phyloP scores from a whole-genome alignment of 2,113 vertebrate species.

The Seriola quinqueradiata region DNA sequence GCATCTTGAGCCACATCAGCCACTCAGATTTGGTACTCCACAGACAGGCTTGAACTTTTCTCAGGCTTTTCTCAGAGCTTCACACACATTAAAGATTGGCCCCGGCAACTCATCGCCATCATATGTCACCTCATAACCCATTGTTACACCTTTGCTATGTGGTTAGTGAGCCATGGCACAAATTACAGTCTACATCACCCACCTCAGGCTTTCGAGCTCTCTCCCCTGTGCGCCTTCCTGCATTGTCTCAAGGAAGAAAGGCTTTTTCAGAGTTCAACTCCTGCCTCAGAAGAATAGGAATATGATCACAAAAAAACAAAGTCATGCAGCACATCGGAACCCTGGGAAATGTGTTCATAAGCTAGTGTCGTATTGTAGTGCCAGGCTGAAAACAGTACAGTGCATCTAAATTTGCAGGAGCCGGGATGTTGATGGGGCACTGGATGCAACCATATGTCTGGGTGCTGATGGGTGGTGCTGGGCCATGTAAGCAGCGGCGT shows the following conservation, averaged over 20 bases:
- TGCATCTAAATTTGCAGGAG: slow-evolving; percentile 43
- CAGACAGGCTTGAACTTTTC: neutral
- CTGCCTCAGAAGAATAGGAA: slow-evolving; percentile 42
- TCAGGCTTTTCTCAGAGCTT: neutral
- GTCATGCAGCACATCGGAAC: slow-evolving; percentile 16
- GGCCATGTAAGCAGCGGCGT: slow-evolving; percentile 34
- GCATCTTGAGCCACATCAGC: neutral
- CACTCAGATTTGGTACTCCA: neutral
- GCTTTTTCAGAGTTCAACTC: slow-evolving; percentile 49
- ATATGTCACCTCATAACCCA: slow-evolving; percentile 61
- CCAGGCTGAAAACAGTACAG: neutral
- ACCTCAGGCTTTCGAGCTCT: slow-evolving; percentile 16
- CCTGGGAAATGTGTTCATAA: slow-evolving; percentile 27
- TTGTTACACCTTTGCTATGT: slow-evolving; percentile 67
- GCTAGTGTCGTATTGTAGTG: slow-evolving; percentile 4
- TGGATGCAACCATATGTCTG: neutral
- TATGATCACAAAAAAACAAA: slow-evolving; percentile 55
- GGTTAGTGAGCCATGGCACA: slow-evolving; percentile 63
- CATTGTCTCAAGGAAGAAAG: slow-evolving; percentile 57
- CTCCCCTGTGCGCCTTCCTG: slow-evolving; percentile 14
- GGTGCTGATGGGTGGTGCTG: neutral
- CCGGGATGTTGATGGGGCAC: neutral
- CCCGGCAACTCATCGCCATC: slow-evolving; percentile 3
- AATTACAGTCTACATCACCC: slow-evolving; percentile 65
- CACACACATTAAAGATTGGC: neutral